Conservation (phyloP, 2,888 invertebrate species). For the Allacma fusca region DNA sequence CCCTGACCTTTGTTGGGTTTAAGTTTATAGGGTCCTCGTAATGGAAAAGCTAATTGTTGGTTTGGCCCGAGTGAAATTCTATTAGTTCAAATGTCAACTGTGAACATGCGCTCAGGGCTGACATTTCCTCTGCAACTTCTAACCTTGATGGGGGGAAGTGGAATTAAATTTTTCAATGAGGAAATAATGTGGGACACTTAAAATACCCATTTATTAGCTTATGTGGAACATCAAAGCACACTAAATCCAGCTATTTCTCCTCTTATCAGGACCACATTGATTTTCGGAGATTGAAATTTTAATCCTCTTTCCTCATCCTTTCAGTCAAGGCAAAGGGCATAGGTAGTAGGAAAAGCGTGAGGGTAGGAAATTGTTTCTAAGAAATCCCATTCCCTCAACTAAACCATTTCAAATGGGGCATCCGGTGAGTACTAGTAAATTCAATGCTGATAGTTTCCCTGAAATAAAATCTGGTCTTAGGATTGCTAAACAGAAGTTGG, state of each 20-base stretch:
- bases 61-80: neutral
- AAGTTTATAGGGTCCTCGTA: neutral
- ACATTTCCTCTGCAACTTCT: neutral
- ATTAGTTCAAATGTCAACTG: neutral
- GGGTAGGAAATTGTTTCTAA: too few species aligned
- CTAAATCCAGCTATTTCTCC: neutral
- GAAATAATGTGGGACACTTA: neutral
- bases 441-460: too few species aligned
- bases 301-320: neutral
- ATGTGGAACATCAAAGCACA: too few species aligned
- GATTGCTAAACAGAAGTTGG: too few species aligned
- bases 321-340: too few species aligned
- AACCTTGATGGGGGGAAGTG: neutral
- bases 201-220: too few species aligned
- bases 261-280: neutral
- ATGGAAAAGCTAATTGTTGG: neutral
- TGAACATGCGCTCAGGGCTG: neutral
- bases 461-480: too few species aligned
- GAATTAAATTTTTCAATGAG: neutral
- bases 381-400: too few species aligned
- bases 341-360: too few species aligned
- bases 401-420: too few species aligned
- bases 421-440: too few species aligned
- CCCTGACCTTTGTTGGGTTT: too few species aligned
- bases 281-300: slow-evolving; percentile 4